Conservation (phyloP, 2,797 vertebrate genomes). For the Thaleichthys pacificus region DNA sequence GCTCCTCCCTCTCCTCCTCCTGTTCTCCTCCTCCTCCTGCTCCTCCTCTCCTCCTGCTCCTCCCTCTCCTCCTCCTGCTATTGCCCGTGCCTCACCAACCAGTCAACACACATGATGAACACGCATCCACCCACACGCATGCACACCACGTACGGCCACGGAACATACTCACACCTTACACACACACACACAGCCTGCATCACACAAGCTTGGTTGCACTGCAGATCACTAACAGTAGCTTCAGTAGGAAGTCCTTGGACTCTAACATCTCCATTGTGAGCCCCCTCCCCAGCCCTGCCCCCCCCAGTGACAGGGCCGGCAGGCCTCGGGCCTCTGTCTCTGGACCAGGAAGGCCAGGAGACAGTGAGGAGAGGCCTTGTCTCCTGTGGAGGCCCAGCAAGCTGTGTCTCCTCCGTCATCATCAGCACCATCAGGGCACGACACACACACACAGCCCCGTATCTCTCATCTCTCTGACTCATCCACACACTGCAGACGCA, state of each 20-base stretch:
- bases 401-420: not conserved
- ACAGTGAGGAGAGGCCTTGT: not conserved
- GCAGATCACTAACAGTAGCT: not conserved
- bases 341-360: not conserved
- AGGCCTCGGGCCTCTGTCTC: too few relatives aligned
- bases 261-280: too few relatives aligned
- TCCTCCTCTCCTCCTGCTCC: conserved; percentile 26
- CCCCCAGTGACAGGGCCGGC: too few relatives aligned
- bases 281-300: too few relatives aligned
- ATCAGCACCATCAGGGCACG: not conserved
- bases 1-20: conserved; percentile 30
- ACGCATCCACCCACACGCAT: not conserved
- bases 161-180: too few relatives aligned
- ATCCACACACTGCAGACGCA: conserved; percentile 46
- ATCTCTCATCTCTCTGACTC: conserved; percentile 57
- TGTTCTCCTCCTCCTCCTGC: conserved; percentile 21
- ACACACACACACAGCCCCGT: conserved; percentile 28
- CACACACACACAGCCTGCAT: not conserved
- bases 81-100: conserved; percentile 26
- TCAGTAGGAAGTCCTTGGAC: too few relatives aligned
- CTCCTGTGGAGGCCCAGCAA: not conserved
- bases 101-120: conserved; percentile 15
- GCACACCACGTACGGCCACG: not conserved
- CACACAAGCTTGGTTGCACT: too few relatives aligned
- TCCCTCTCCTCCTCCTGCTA: conserved; percentile 29